These are phyloP conservation scores for Neogobius melanostomus DNA, from an alignment of 2,113 vertebrate genomes.

Conservation along the genomic window DNA sequence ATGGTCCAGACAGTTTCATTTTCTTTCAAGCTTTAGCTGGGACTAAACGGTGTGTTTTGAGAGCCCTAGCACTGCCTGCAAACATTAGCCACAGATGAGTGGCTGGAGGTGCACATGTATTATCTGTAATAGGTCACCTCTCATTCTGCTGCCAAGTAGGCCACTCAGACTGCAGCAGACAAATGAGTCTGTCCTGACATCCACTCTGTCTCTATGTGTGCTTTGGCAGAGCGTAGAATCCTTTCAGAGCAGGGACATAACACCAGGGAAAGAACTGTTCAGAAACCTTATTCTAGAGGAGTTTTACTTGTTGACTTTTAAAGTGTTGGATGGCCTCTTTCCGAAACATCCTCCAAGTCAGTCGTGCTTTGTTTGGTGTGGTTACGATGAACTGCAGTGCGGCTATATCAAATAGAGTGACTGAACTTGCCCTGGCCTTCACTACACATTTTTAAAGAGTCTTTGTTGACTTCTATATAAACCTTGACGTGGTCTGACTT, in stretches of 20 bases:
- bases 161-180: conserved; percentile 25
- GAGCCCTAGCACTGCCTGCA: conserved; percentile 13
- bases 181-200: conserved; percentile 37
- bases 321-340: conserved; percentile 8
- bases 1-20: neutral
- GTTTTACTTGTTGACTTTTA: conserved; percentile 28
- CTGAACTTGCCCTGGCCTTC: neutral
- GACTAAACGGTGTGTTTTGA: conserved; percentile 13
- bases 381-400: neutral
- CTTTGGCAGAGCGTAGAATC: conserved; percentile 28
- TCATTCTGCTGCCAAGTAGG: conserved; percentile 36
- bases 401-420: conserved; percentile 2
- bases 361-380: neutral
- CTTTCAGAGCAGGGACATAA: conserved; percentile 35
- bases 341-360: neutral
- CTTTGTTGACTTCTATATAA: neutral
- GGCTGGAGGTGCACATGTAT: conserved; percentile 19
- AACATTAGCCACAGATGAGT: conserved; percentile 37
- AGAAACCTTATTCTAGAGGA: conserved; percentile 15
- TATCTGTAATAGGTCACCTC: conserved; percentile 34
- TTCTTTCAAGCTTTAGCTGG: neutral
- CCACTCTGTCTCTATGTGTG: conserved; percentile 26
- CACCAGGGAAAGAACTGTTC: conserved; percentile 25
- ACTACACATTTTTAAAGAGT: neutral
- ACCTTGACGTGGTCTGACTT: neutral